phyloP scores from a whole-genome alignment of 2,113 vertebrate species.

The Cheirogaleus medius region DNA sequence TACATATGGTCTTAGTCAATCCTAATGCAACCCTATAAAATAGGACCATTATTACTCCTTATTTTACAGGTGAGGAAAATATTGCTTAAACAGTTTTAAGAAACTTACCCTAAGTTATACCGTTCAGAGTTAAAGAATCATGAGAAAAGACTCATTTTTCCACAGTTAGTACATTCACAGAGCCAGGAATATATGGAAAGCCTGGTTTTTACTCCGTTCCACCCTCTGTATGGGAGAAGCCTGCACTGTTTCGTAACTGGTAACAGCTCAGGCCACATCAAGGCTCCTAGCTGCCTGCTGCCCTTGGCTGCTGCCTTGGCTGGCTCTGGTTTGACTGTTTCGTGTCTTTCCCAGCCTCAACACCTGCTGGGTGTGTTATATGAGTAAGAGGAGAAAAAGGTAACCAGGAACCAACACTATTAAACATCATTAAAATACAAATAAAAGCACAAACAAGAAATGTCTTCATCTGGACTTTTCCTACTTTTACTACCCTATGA shows the following conservation, averaged over 20 bases:
- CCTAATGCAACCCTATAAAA: neutral
- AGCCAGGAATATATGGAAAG: neutral
- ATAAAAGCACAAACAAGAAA: neutral
- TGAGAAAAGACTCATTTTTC: neutral
- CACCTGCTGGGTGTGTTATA: neutral
- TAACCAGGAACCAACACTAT: neutral
- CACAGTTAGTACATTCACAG: neutral
- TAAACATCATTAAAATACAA: conserved; percentile 5
- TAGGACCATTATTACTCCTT: neutral
- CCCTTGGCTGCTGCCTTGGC: neutral
- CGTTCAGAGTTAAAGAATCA: neutral
- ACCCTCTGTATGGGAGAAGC: neutral
- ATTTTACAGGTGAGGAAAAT: conserved; percentile 17
- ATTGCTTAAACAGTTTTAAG: neutral
- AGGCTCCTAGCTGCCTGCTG: neutral
- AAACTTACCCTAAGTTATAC: neutral
- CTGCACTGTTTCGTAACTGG: neutral
- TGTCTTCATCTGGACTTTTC: neutral
- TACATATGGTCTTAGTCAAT: neutral
- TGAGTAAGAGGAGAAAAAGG: neutral
- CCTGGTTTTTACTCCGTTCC: neutral
- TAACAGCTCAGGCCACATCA: neutral
- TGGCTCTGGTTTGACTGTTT: neutral
- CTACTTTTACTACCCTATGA: neutral
- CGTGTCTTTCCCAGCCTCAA: neutral